phyloP scores from a whole-genome alignment of 2,888 invertebrate species.

The Acronicta aceris region DNA sequence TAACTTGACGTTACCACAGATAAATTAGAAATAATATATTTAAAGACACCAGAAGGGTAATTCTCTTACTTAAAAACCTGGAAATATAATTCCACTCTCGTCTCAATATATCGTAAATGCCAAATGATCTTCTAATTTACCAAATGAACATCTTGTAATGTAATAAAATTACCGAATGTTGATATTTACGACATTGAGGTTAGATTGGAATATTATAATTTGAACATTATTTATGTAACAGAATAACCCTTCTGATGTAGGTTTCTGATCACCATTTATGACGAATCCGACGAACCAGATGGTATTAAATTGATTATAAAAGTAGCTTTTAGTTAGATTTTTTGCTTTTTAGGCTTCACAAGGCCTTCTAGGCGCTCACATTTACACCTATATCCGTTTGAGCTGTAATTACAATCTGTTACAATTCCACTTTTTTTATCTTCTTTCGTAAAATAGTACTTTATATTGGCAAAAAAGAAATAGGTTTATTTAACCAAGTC shows the following conservation, averaged over 20 bases:
- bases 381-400: constrained; percentile 36
- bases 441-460: constrained; percentile 10
- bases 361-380: constrained; percentile 31
- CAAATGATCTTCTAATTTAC: too few species aligned
- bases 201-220: too few species aligned
- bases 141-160: too few species aligned
- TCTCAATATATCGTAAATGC: too few species aligned
- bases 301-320: constrained; percentile 24
- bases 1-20: constrained; percentile 22
- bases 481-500: constrained; percentile 9
- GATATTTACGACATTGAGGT: too few species aligned
- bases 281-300: constrained; percentile 41
- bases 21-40: constrained; percentile 29
- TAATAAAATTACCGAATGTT: too few species aligned
- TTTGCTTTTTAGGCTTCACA: constrained; percentile 44
- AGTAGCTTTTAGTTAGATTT: constrained; percentile 27
- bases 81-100: too few species aligned
- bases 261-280: constrained; percentile 29
- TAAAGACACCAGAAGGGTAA: neutral
- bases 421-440: constrained; percentile 27
- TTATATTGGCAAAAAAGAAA: constrained; percentile 7
- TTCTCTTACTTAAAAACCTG: too few species aligned
- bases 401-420: constrained; percentile 31
- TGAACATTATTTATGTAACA: too few species aligned
- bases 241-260: neutral